Conservation (phyloP, 2,888 invertebrate species). For the Ectobius pallidus region DNA sequence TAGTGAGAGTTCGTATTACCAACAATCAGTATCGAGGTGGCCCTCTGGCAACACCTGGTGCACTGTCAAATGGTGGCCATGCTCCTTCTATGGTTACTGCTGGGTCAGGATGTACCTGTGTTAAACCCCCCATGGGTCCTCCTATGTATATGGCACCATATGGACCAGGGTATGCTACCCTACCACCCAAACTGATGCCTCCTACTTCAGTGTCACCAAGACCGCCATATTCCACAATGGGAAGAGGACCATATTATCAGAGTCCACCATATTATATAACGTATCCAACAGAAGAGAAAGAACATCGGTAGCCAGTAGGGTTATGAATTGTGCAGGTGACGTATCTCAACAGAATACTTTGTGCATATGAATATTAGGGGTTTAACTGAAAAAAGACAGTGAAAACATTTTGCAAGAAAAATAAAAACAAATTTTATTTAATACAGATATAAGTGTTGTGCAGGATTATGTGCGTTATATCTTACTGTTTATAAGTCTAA, state of each 20-base stretch:
- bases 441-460: no score
- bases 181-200: constrained; percentile 50
- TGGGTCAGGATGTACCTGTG: constrained; percentile 60
- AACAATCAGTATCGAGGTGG: constrained; percentile 68
- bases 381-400: no score
- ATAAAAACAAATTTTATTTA: no score
- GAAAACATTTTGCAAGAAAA: no score
- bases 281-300: constrained; percentile 53
- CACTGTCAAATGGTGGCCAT: constrained; percentile 41
- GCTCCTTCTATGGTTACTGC: constrained; percentile 40
- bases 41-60: constrained; percentile 60
- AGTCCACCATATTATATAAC: constrained; percentile 52
- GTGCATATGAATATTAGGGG: no score
- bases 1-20: constrained; percentile 77
- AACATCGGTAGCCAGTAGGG: constrained; percentile 45
- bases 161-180: constrained; percentile 61
- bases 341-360: no score
- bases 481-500: no score
- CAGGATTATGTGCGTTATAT: no score
- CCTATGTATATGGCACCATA: constrained; percentile 65
- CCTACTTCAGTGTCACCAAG: constrained; percentile 53
- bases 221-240: constrained; percentile 67
- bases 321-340: no score
- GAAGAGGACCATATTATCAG: constrained; percentile 62
- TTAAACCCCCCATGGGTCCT: constrained; percentile 57